Percentiles rank a stretch among this genome's conserved stretches.
phyloP scores from a whole-genome alignment of 2,113 vertebrate genomes.

The Corydoras sp. region DNA sequence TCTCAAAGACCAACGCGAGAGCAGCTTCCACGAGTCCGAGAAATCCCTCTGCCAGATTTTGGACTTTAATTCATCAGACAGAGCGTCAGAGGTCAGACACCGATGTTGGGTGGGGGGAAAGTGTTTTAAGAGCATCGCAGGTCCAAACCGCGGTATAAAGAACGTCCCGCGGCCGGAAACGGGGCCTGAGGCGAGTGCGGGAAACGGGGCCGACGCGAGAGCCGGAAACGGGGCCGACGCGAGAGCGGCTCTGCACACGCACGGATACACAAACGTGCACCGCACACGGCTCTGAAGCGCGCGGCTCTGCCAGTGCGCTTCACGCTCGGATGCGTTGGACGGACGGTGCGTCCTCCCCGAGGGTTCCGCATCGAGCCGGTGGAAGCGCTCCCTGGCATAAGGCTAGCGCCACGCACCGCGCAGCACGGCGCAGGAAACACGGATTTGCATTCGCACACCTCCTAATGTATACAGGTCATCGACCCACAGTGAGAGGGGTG shows the following conservation, averaged over 20 bases:
- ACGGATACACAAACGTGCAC: slow-evolving; percentile 1
- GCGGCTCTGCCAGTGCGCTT: neutral
- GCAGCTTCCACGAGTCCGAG: too few species aligned
- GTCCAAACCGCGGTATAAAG: neutral
- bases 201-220: neutral
- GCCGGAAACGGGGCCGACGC: neutral
- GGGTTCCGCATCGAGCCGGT: slow-evolving; percentile 16
- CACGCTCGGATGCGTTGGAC: neutral
- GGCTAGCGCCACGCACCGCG: neutral
- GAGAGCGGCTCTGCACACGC: neutral
- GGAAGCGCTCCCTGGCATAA: slow-evolving; percentile 11
- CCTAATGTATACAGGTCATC: slow-evolving; percentile 70
- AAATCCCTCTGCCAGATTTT: too few species aligned
- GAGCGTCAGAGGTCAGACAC: too few species aligned
- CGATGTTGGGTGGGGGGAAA: too few species aligned
- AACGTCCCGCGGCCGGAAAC: too few species aligned
- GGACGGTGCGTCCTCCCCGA: neutral
- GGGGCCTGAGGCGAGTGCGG: neutral
- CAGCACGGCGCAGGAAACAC: slow-evolving; percentile 46
- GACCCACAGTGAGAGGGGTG: slow-evolving; percentile 55
- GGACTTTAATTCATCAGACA: too few species aligned
- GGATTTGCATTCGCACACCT: slow-evolving; percentile 66
- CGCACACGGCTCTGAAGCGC: neutral
- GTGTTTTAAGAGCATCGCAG: too few species aligned
- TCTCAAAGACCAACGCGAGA: too few species aligned